These are phyloP conservation scores for Hylomyscus alleni DNA, from an alignment of 2,797 vertebrate species.

Conservation along the genomic window DNA sequence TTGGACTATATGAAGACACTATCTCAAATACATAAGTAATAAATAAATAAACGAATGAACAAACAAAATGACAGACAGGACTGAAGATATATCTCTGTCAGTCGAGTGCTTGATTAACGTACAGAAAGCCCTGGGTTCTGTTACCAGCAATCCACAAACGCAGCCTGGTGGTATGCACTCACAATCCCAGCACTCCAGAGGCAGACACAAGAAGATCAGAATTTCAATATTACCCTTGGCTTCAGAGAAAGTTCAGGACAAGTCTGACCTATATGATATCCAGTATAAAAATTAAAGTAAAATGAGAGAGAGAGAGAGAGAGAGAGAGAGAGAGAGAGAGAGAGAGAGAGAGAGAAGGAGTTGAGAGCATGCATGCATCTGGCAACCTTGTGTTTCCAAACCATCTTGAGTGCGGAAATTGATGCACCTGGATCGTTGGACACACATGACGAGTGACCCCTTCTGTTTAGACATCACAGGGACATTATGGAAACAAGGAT, in stretches of 20 bases:
- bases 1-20: not conserved
- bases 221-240: not conserved
- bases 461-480: slow-evolving; percentile 11
- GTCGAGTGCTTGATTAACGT: too few relatives aligned
- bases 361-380: not conserved
- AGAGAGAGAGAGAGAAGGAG: not conserved
- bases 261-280: not conserved
- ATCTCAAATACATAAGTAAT: not conserved
- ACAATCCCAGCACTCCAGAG: not conserved
- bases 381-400: not conserved
- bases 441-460: not conserved
- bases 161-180: not conserved
- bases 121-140: not conserved
- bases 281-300: too few relatives aligned
- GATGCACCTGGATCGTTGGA: not conserved
- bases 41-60: not conserved
- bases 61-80: not conserved
- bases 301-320: not conserved
- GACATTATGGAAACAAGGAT: not conserved
- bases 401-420: not conserved
- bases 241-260: not conserved
- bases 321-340: not conserved
- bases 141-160: not conserved
- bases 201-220: not conserved
- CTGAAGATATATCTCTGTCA: not conserved